A percentile compares a stretch with the other conserved stretches of the same genome.
These are phyloP conservation scores for Scelioninae gen. 2 DNA, from an alignment of 2,888 invertebrate species.

Conservation along the genomic window DNA sequence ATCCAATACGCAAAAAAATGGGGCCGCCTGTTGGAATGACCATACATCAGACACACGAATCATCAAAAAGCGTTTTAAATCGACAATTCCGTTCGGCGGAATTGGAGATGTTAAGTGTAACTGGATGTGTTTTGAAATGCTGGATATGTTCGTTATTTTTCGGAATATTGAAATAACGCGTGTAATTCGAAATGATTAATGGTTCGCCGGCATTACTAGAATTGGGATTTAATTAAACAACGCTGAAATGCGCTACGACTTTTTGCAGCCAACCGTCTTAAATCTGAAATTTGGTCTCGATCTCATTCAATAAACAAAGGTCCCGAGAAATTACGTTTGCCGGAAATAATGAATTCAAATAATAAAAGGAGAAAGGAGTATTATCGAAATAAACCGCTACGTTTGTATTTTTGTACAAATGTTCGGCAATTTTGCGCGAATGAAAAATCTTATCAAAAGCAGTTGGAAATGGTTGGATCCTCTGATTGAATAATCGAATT, in stretches of 20 bases:
- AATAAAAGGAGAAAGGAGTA: too few species aligned
- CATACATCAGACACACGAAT: conserved; percentile 34
- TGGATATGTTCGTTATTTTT: conserved; percentile 31
- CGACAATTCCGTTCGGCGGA: conserved; percentile 34
- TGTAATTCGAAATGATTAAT: conserved; percentile 46
- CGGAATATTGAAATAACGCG: conserved; percentile 49
- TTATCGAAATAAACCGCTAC: too few species aligned
- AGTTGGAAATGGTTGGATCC: too few species aligned
- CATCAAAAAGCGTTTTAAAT: conserved; percentile 43
- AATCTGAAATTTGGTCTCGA: too few species aligned
- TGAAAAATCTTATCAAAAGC: too few species aligned
- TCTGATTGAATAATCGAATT: too few species aligned
- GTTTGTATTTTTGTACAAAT: too few species aligned
- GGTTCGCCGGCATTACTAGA: conserved; percentile 27
- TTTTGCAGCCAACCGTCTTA: conserved; percentile 18
- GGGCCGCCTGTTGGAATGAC: conserved; percentile 22
- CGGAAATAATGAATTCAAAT: too few species aligned
- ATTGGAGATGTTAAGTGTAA: conserved; percentile 44
- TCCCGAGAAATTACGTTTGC: too few species aligned
- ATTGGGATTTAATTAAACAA: conserved; percentile 44
- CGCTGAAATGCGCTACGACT: conserved; percentile 14
- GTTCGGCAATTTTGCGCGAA: too few species aligned
- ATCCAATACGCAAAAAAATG: too few species aligned
- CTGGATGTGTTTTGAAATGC: conserved; percentile 27
- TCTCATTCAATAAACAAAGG: too few species aligned